Evolutionary conservation across 2,797 vertebrate genomes (phyloP).

Genomic region (Alosa sapidissima): DNA sequence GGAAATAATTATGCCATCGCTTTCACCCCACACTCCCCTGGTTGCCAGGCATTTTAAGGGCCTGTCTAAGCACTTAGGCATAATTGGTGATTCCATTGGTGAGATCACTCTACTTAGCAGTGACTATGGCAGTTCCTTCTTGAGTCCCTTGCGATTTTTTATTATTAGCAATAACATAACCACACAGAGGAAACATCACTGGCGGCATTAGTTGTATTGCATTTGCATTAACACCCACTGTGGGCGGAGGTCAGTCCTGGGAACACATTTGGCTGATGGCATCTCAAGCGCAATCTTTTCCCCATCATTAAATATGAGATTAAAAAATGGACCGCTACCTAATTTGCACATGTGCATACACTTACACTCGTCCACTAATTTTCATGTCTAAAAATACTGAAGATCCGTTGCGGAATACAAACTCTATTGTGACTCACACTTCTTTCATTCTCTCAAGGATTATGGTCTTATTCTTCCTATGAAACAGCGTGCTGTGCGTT

Average conservation of each 20-base stretch:
- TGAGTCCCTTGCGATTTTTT: neutral
- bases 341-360: too few relatives aligned
- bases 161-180: slow-evolving; percentile 1
- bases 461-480: neutral
- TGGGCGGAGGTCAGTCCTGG: neutral
- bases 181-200: neutral
- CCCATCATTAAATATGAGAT: neutral
- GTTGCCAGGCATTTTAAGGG: slow-evolving; percentile 32
- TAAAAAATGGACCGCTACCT: too few relatives aligned
- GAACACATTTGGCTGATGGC: neutral
- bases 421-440: neutral
- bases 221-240: neutral
- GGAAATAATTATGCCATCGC: slow-evolving; percentile 45
- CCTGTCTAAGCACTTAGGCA: slow-evolving; percentile 3
- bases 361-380: neutral
- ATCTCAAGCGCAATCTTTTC: neutral
- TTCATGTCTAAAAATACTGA: neutral
- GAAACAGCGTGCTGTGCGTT: neutral
- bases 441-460: neutral
- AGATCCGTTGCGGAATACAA: neutral
- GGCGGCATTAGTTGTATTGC: neutral
- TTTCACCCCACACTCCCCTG: slow-evolving; percentile 18
- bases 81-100: slow-evolving; percentile 21
- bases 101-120: slow-evolving; percentile 8
- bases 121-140: neutral